phyloP scores from a whole-genome alignment of 2,888 invertebrate species.

The Ferdinandea cuprea region DNA sequence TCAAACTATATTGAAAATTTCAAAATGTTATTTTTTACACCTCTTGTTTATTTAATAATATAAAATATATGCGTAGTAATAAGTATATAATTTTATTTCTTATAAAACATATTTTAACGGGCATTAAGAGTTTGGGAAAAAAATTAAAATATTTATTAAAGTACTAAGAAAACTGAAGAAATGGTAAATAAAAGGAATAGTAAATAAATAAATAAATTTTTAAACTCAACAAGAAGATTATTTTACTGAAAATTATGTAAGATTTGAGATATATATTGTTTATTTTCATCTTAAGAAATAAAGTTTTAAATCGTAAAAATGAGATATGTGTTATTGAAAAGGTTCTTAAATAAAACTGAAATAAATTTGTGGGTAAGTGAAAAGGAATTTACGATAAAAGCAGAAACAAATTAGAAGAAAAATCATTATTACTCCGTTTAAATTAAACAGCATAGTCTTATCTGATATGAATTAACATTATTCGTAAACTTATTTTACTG shows the following conservation, averaged over 20 bases:
- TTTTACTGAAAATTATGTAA: conserved; percentile 80
- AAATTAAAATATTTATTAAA: conserved; percentile 43
- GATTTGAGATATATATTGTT: conserved; percentile 82
- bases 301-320: conserved; percentile 83
- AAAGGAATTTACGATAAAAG: no score
- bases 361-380: not conserved
- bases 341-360: not conserved
- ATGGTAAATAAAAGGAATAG: conserved; percentile 58
- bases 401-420: no score
- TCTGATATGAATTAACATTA: no score
- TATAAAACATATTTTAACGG: conserved; percentile 45
- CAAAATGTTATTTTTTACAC: conserved; percentile 7
- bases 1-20: conserved; percentile 14
- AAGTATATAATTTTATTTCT: conserved; percentile 43
- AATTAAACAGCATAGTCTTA: no score
- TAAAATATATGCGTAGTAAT: conserved; percentile 48
- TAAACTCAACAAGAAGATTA: conserved; percentile 80
- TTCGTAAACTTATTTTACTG: no score
- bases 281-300: conserved; percentile 84
- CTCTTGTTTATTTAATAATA: conserved; percentile 12
- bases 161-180: conserved; percentile 36
- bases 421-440: no score
- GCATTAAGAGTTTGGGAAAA: conserved; percentile 44
- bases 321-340: not conserved
- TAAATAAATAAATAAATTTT: conserved; percentile 82